Evolutionary conservation across 2,888 invertebrate genomes (phyloP).

Genomic region (Lymantria monacha): DNA sequence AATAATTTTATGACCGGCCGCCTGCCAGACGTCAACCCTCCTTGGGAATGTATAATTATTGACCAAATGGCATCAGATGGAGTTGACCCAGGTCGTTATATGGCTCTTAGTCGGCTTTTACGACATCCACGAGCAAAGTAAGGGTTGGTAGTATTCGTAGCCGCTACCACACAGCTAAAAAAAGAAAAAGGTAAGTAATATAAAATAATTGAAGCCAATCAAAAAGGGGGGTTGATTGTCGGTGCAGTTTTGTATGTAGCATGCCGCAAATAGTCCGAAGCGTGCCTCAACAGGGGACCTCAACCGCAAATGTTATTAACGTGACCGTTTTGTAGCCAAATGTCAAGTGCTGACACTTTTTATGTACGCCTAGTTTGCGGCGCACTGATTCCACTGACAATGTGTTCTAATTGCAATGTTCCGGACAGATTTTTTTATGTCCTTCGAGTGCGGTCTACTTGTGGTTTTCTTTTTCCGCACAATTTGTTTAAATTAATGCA

Average conservation of each 20-base stretch:
- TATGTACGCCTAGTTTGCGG: constrained; percentile 28
- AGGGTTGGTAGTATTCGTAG: no score
- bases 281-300: constrained; percentile 12
- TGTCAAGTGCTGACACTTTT: constrained; percentile 37
- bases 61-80: no score
- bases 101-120: no score
- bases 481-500: constrained; percentile 33
- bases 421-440: constrained; percentile 23
- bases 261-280: constrained; percentile 29
- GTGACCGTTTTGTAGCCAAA: constrained; percentile 30
- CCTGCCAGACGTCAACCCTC: no score
- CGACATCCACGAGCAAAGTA: no score
- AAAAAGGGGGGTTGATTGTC: constrained; percentile 20
- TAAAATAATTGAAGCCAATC: constrained; percentile 12
- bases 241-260: constrained; percentile 21
- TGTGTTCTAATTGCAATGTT: constrained; percentile 57
- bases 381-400: constrained; percentile 48
- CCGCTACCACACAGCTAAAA: no score
- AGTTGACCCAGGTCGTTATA: no score
- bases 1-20: no score
- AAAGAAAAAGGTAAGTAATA: background rate
- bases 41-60: no score
- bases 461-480: constrained; percentile 24
- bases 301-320: constrained; percentile 32
- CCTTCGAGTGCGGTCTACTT: constrained; percentile 27